Evolutionary conservation across 2,888 invertebrate genomes (phyloP).

Genomic region (Lampropteryx suffumata): DNA sequence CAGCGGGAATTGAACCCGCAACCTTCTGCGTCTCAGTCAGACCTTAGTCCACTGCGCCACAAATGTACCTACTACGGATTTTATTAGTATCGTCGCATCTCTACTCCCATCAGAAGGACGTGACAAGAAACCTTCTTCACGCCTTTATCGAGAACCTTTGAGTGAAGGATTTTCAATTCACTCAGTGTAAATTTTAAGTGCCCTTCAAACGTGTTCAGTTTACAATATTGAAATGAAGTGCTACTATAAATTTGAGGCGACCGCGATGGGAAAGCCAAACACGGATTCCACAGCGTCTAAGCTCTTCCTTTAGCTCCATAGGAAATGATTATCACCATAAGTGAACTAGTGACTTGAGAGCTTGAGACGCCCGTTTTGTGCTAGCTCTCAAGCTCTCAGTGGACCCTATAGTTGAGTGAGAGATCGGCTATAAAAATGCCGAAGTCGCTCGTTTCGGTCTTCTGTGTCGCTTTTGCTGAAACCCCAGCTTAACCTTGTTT

Average conservation of each 20-base stretch:
- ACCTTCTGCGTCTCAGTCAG: too few relatives aligned
- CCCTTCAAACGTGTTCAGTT: slow-evolving; percentile 44
- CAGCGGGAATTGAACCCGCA: too few relatives aligned
- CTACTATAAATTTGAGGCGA: slow-evolving; percentile 7
- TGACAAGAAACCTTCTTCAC: slow-evolving; percentile 48
- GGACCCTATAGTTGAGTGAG: too few relatives aligned
- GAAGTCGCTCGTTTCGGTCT: not conserved
- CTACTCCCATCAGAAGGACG: slow-evolving; percentile 43
- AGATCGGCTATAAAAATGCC: too few relatives aligned
- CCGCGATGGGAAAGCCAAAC: not conserved
- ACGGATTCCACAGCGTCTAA: too few relatives aligned
- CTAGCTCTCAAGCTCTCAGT: too few relatives aligned
- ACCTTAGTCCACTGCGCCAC: too few relatives aligned
- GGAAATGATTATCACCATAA: too few relatives aligned
- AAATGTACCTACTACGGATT: not conserved
- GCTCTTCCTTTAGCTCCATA: too few relatives aligned
- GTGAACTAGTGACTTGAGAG: too few relatives aligned
- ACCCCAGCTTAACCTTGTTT: slow-evolving; percentile 9
- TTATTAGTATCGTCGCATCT: slow-evolving; percentile 30
- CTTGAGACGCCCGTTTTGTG: too few relatives aligned
- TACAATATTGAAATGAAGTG: slow-evolving; percentile 33
- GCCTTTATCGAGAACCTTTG: slow-evolving; percentile 46
- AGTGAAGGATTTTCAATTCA: slow-evolving; percentile 50
- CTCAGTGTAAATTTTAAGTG: slow-evolving; percentile 47
- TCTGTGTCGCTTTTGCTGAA: not conserved